Percentiles rank a stretch among this genome's conserved stretches.
phyloP scores from a whole-genome alignment of 2,797 vertebrate species.

The Lophotriccus pileatus region DNA sequence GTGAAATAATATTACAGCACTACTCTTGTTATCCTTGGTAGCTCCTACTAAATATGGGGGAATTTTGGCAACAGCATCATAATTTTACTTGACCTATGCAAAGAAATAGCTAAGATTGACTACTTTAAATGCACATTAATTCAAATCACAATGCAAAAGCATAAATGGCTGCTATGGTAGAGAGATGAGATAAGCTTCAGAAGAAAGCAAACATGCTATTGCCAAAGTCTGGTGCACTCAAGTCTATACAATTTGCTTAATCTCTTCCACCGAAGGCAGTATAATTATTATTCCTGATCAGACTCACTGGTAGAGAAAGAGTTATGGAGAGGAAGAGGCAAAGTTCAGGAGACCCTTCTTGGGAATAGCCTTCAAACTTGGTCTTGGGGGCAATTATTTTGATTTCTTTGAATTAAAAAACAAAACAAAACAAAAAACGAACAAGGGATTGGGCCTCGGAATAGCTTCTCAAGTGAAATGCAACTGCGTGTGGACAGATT shows the following conservation, averaged over 20 bases:
- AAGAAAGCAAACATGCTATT: neutral
- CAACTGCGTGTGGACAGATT: neutral
- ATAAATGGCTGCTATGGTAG: neutral
- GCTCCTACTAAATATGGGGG: neutral
- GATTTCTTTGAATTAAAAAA: neutral
- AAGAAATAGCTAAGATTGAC: neutral
- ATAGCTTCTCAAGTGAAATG: neutral
- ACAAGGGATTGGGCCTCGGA: neutral
- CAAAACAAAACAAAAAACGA: rapidly evolving
- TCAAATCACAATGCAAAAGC: neutral
- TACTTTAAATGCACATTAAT: neutral
- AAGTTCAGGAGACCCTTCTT: neutral
- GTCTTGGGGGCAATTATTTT: neutral
- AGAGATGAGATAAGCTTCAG: neutral
- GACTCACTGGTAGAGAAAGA: neutral
- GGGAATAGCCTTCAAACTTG: neutral
- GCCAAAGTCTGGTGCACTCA: neutral
- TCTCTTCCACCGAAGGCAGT: neutral
- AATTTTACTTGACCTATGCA: neutral
- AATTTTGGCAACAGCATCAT: neutral
- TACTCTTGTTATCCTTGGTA: neutral
- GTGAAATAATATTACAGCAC: neutral
- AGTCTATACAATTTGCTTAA: neutral
- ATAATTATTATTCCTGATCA: neutral
- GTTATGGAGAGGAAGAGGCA: neutral